Conservation (phyloP, 2,797 vertebrate species). For the Gadopsis bispinosus region DNA sequence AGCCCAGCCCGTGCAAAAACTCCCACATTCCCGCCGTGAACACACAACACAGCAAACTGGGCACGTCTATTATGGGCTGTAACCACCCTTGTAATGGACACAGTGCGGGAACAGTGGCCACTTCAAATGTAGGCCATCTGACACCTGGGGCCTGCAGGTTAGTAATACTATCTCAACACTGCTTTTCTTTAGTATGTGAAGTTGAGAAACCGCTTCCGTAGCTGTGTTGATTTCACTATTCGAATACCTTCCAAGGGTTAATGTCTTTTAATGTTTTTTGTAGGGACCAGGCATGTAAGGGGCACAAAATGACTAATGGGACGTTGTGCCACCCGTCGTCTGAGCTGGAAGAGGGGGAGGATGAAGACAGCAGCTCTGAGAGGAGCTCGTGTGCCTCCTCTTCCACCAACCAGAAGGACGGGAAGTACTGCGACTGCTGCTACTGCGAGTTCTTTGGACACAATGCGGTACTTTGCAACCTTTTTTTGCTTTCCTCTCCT, state of each 20-base stretch:
- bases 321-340: constrained; percentile 91
- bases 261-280: constrained; percentile 23
- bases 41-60: constrained; percentile 92
- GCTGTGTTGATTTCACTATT: constrained; percentile 5
- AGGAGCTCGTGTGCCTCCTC: constrained; percentile 98
- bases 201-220: not conserved
- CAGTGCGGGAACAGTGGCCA: constrained; percentile 87
- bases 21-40: constrained; percentile 91
- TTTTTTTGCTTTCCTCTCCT: not conserved
- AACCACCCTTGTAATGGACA: constrained; percentile 95
- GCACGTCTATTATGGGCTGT: constrained; percentile 88
- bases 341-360: constrained; percentile 95
- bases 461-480: constrained; percentile 89
- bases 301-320: constrained; percentile 95
- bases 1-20: constrained; percentile 91
- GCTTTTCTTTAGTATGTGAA: not conserved
- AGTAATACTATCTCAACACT: constrained; percentile 24
- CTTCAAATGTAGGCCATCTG: constrained; percentile 87
- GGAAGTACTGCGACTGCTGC: constrained; percentile 99
- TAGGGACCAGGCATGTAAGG: constrained; percentile 96
- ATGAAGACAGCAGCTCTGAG: constrained; percentile 98
- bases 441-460: constrained; percentile 99
- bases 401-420: constrained; percentile 97
- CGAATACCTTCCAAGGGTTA: not conserved
- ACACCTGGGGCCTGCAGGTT: constrained; percentile 91